Percentiles rank a stretch among this genome's conserved stretches.
phyloP scores from a whole-genome alignment of 1,140 invertebrate species.

The Diachasmimorpha longicaudata region DNA sequence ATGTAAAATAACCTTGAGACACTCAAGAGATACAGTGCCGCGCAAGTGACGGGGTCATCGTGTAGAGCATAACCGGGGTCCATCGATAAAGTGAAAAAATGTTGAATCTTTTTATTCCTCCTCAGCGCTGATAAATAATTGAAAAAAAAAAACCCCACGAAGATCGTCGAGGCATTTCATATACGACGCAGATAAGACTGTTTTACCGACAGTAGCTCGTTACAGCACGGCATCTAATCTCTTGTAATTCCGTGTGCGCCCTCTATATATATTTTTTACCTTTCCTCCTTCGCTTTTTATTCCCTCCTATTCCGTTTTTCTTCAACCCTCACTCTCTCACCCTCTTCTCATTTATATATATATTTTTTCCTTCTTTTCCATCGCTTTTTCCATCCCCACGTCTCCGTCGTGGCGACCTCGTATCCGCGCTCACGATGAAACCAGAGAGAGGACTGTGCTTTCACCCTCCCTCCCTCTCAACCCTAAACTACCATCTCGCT shows the following conservation, averaged over 20 bases:
- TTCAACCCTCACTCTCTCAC: constrained; percentile 22
- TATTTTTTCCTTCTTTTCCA: constrained; percentile 1
- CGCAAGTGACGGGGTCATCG: not conserved
- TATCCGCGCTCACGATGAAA: constrained; percentile 27
- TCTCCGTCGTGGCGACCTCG: constrained; percentile 38
- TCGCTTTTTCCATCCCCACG: constrained; percentile 26
- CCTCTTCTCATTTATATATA: constrained; percentile 16
- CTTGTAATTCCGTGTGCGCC: constrained; percentile 39
- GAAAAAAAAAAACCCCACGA: not conserved
- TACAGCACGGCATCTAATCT: constrained; percentile 48
- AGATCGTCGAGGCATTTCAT: not conserved
- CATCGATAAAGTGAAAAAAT: constrained; percentile 19
- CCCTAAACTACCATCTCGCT: not conserved
- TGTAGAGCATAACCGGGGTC: not conserved
- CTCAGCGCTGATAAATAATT: not conserved
- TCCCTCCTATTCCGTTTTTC: constrained; percentile 18
- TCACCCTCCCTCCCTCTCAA: constrained; percentile 7
- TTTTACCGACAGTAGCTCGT: constrained; percentile 52
- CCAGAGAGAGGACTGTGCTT: constrained; percentile 12
- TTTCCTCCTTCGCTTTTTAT: constrained; percentile 29
- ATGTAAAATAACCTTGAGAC: constrained; percentile 12
- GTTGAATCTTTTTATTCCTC: not conserved
- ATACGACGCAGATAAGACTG: constrained; percentile 35
- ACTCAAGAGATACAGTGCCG: not conserved
- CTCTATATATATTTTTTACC: not conserved